Conservation (phyloP, 1,140 invertebrate species). For the Mycetomoellerius zeteki region DNA sequence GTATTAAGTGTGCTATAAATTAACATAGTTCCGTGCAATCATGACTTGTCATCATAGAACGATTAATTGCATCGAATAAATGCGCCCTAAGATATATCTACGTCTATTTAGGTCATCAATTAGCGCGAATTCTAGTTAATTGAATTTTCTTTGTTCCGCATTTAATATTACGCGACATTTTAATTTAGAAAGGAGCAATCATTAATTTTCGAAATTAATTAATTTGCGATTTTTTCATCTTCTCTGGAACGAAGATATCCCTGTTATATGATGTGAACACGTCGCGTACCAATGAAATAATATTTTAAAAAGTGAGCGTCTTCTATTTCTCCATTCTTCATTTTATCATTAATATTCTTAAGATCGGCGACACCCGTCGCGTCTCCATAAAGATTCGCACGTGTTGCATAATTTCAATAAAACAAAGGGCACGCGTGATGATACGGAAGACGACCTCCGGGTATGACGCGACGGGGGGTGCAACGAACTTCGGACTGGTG, state of each 20-base stretch:
- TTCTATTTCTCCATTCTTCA: background rate
- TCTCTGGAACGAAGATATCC: background rate
- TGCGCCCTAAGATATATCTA: background rate
- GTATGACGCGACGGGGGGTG: background rate
- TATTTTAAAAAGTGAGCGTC: background rate
- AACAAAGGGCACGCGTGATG: slow-evolving; percentile 13
- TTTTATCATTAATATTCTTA: background rate
- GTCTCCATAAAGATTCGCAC: background rate
- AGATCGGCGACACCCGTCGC: background rate
- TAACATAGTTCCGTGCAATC: background rate
- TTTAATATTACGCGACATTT: slow-evolving; percentile 40
- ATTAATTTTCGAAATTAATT: slow-evolving; percentile 54
- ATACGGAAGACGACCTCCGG: background rate
- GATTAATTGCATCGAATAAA: slow-evolving; percentile 12
- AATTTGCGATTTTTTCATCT: background rate
- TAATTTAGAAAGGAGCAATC: slow-evolving; percentile 42
- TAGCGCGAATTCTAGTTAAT: slow-evolving; percentile 51
- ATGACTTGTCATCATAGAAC: background rate
- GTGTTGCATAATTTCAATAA: background rate
- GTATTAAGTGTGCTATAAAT: too few species aligned
- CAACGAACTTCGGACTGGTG: slow-evolving; percentile 47
- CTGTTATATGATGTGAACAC: background rate
- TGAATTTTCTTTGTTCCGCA: slow-evolving; percentile 53
- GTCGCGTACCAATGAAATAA: background rate
- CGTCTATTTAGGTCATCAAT: slow-evolving; percentile 48